A percentile compares a stretch with the other conserved stretches of the same genome.
phyloP scores from a whole-genome alignment of 30 jellyfish, hydroid and myxozoan species.

The Hydractinia echinata region DNA sequence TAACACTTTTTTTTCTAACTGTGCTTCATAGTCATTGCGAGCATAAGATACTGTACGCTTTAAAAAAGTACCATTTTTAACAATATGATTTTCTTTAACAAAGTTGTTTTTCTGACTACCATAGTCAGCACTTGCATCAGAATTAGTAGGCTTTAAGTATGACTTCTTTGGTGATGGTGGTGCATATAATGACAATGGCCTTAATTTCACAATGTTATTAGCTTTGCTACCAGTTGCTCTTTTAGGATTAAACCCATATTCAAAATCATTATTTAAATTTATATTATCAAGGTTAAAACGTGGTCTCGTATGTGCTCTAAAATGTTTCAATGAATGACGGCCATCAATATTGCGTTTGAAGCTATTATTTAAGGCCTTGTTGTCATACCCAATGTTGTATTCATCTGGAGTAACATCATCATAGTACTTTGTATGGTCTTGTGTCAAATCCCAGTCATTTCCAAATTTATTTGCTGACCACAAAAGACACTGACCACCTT shows the following conservation, averaged over 20 bases:
- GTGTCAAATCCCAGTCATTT: conserved; percentile 33
- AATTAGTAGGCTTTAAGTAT: background rate
- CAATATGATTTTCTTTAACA: background rate
- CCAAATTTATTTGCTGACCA: conserved; percentile 30
- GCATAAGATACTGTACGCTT: conserved; percentile 58
- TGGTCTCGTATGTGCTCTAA: background rate
- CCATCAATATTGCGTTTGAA: conserved; percentile 18
- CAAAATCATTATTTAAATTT: conserved; percentile 54
- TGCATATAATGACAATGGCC: conserved; percentile 58
- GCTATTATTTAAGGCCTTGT: background rate
- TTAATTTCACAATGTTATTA: conserved; percentile 12
- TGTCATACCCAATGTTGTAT: background rate
- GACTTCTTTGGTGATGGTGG: conserved; percentile 40
- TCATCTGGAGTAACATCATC: background rate
- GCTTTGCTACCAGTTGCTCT: conserved; percentile 45
- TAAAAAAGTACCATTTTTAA: background rate
- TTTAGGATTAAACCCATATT: conserved; percentile 81
- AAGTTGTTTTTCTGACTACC: background rate
- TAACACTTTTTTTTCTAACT: conserved; percentile 62
- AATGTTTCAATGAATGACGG: conserved; percentile 17
- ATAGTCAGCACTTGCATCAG: conserved; percentile 6
- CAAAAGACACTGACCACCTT: conserved; percentile 55
- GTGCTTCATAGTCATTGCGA: conserved; percentile 61
- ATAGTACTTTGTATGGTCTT: background rate
- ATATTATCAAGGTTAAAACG: conserved; percentile 63